Evolutionary conservation across 2,797 vertebrate species (phyloP).

Genomic region (Chloroceryle inda): DNA sequence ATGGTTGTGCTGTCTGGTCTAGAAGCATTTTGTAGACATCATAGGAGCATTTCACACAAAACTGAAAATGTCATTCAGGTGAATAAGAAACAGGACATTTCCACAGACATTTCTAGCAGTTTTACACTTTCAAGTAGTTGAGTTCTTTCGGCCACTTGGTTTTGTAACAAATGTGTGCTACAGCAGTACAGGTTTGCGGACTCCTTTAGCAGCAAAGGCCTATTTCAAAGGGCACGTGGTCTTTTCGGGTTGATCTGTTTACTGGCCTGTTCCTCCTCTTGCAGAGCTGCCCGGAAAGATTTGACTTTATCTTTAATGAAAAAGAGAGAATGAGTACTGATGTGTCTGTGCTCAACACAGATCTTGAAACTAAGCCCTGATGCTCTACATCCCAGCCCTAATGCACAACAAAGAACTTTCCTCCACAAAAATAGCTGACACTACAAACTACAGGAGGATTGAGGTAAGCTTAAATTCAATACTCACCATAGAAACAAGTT

Average conservation of each 20-base stretch:
- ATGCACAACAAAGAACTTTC: not conserved
- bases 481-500: not conserved
- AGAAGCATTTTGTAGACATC: constrained; percentile 82
- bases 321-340: constrained; percentile 30
- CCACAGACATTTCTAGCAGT: constrained; percentile 81
- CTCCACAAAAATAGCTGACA: not conserved
- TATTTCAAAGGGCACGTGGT: constrained; percentile 86
- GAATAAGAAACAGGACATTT: constrained; percentile 78
- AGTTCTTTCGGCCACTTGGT: constrained; percentile 72
- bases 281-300: constrained; percentile 92
- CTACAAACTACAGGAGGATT: not conserved
- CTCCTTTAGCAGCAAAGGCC: constrained; percentile 76
- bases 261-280: constrained; percentile 97
- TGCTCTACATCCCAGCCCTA: not conserved
- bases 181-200: constrained; percentile 72
- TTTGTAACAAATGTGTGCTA: constrained; percentile 78
- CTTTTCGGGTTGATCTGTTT: constrained; percentile 96
- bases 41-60: constrained; percentile 80
- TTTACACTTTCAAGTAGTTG: constrained; percentile 81
- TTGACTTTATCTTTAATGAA: constrained; percentile 93
- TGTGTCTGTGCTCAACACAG: not conserved
- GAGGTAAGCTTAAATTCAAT: not conserved
- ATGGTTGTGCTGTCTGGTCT: constrained; percentile 78
- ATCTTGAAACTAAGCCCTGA: not conserved
- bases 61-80: constrained; percentile 79